Evolutionary conservation across 2,797 vertebrate species (phyloP), one percentile per base, ranked within the genome.

Genomic region (Cyprinella venusta): DNA sequence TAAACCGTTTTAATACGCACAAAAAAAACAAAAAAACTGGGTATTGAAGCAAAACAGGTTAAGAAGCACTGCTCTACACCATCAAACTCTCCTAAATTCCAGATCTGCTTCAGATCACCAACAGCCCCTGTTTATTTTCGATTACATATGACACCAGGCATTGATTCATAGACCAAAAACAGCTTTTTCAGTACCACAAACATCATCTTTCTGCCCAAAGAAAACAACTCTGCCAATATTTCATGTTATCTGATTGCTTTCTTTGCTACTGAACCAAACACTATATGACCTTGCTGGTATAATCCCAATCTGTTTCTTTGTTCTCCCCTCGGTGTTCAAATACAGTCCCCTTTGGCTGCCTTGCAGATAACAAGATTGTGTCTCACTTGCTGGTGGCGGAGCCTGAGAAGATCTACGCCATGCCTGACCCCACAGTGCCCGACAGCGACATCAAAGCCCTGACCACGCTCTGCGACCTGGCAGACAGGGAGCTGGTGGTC

Each of bases 321-420:
- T 93, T 94, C 93, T 93, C 93, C 92, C 94, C 84, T 89, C 77
- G 92, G 93, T 95, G 94, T 93, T 95, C 93, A 91, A 90, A 95
- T 92, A 94, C 94, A 95, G 94, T 95, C 94, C 94, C 94, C 91
- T 96, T 96, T 95, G 94, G 94, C 94, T 95, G 95, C 95, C 95
- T 96, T 95, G 92, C 97, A 99, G 98, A 98, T 98, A 99, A 99
- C 96, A 99, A 99, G 96, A 99, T 99, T 89, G 98, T 99, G 90
- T 99, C 98, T 88, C 98, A 99, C 95, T 95, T 99, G 94, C 95
- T 99, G 95, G 98, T 99, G 94, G 98, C 97, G 77, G 98, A 99
- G 92, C 98, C 98, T 67, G 98, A 99, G 95, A 99, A 99, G 96
- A 99, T 99, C 95, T 99, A 99, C 88, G 98, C 98, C 91, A 99